These are phyloP conservation scores for Tenebrio molitor DNA, from an alignment of 1,140 invertebrate genomes.

Conservation along the genomic window DNA sequence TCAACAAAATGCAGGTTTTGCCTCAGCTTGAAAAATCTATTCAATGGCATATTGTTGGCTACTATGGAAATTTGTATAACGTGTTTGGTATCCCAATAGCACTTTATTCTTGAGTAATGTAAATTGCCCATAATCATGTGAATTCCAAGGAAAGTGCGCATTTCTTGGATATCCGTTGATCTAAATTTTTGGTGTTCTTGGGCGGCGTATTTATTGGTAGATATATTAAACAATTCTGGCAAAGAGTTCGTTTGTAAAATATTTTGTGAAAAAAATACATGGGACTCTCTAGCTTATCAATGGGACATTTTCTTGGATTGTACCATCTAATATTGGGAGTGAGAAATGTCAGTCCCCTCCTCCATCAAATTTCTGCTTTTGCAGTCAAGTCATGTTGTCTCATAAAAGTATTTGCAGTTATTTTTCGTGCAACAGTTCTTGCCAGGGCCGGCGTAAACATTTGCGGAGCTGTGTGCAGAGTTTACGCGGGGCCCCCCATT, in stretches of 20 bases:
- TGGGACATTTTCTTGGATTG: neutral
- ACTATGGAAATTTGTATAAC: too few species aligned
- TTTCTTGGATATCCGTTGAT: neutral
- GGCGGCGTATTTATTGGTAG: slow-evolving; percentile 28
- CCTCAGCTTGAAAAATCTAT: too few species aligned
- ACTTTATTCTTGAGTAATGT: slow-evolving; percentile 15
- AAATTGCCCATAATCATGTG: slow-evolving; percentile 43
- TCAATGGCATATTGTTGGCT: too few species aligned
- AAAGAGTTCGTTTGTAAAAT: slow-evolving; percentile 20
- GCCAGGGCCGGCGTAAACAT: too few species aligned
- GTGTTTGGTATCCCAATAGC: slow-evolving; percentile 5
- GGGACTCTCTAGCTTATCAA: neutral
- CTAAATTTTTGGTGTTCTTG: slow-evolving; percentile 18
- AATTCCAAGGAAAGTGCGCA: slow-evolving; percentile 20
- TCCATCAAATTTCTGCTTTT: neutral
- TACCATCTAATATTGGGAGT: neutral
- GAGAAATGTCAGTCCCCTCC: neutral
- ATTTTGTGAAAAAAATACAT: slow-evolving; percentile 27
- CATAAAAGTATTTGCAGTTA: too few species aligned
- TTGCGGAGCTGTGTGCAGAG: too few species aligned
- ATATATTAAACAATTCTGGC: neutral
- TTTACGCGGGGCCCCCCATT: too few species aligned
- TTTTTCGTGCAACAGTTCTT: too few species aligned
- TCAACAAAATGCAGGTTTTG: too few species aligned
- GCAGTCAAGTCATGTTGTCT: neutral